These are phyloP conservation scores for Lota lota DNA, from an alignment of 2,113 vertebrate species.

Conservation along the genomic window DNA sequence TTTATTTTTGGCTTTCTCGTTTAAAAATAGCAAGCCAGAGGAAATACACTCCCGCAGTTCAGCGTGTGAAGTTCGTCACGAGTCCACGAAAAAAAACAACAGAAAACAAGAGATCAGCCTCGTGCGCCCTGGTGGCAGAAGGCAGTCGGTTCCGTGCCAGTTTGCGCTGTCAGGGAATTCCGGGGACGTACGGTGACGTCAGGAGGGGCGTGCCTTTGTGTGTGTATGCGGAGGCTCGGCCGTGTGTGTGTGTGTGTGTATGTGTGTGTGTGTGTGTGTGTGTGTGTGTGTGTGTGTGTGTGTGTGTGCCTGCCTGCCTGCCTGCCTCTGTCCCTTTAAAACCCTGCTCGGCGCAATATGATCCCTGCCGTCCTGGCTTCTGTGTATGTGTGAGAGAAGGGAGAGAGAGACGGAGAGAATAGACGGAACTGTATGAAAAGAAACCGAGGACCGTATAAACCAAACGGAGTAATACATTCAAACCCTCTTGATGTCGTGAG, in stretches of 20 bases:
- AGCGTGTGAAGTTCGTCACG: background rate
- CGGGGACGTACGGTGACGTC: constrained; percentile 70
- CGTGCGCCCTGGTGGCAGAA: no score
- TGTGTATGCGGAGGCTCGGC: constrained; percentile 11
- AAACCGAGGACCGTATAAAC: constrained; percentile 5
- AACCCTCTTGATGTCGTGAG: background rate
- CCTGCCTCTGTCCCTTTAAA: no score
- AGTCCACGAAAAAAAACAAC: background rate
- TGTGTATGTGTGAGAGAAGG: constrained; percentile 28
- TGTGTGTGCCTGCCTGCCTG: background rate
- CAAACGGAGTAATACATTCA: constrained; percentile 5
- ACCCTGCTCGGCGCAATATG: constrained; percentile 47
- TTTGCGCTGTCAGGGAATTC: constrained; percentile 76
- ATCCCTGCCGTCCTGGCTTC: constrained; percentile 42
- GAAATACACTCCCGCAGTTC: no score
- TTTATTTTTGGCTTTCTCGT: no score
- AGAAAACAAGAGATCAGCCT: background rate
- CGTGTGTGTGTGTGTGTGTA: background rate
- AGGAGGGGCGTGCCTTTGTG: constrained; percentile 25
- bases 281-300: background rate
- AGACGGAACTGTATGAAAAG: no score
- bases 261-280: background rate
- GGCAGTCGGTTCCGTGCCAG: constrained; percentile 29
- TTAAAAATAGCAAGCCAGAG: no score
- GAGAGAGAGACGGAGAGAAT: constrained; percentile 4